These are phyloP conservation scores for Ptilodon capucinus DNA, from an alignment of 2,888 invertebrate genomes.

Conservation along the genomic window DNA sequence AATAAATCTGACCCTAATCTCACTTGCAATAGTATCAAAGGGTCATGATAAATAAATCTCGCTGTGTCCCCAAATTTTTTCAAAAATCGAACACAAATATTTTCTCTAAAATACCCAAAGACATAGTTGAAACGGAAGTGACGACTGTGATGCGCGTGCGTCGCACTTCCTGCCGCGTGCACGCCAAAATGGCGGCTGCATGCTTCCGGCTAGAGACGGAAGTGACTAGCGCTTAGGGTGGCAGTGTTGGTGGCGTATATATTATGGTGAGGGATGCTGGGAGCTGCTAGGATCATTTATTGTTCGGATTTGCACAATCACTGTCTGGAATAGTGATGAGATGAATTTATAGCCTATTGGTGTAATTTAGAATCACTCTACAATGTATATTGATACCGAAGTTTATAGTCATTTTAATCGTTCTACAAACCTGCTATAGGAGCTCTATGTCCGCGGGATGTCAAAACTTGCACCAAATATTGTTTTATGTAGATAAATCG, in stretches of 20 bases:
- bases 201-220: slow-evolving; percentile 65
- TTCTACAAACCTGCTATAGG: no score
- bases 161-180: slow-evolving; percentile 75
- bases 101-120: slow-evolving; percentile 66
- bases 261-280: slow-evolving; percentile 71
- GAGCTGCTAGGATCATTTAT: slow-evolving; percentile 14
- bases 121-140: slow-evolving; percentile 65
- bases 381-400: no score
- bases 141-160: slow-evolving; percentile 75
- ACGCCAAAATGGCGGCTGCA: slow-evolving; percentile 78
- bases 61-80: slow-evolving; percentile 31
- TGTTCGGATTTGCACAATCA: slow-evolving; percentile 64
- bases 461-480: no score
- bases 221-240: slow-evolving; percentile 63
- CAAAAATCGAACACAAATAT: slow-evolving; percentile 58
- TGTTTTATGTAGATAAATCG: no score
- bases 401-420: no score
- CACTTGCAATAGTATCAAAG: background rate
- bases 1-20: no score
- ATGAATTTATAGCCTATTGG: no score
- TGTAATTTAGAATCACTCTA: no score
- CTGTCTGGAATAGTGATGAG: slow-evolving; percentile 21
- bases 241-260: slow-evolving; percentile 54
- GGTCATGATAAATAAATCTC: background rate
- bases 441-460: no score